A percentile compares a stretch with the other conserved stretches of the same genome.
These are phyloP conservation scores for Naja naja DNA, from an alignment of 2,113 vertebrate species.

Conservation along the genomic window DNA sequence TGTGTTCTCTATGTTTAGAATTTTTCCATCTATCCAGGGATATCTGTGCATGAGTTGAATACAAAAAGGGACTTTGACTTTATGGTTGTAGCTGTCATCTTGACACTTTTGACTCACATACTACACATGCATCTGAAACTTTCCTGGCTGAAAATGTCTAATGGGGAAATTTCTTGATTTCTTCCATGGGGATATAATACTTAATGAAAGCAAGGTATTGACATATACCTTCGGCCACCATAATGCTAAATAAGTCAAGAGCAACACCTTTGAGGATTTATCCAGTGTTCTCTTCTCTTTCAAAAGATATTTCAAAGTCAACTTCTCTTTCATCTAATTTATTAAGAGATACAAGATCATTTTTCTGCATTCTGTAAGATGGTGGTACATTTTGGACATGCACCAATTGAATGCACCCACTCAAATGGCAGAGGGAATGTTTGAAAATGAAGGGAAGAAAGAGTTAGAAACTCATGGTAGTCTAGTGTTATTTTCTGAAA, in stretches of 20 bases:
- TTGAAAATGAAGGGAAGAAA: background rate
- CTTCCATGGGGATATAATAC: background rate
- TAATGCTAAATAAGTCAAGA: background rate
- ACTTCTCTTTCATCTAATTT: background rate
- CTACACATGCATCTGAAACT: background rate
- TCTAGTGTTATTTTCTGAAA: background rate
- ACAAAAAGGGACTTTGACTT: background rate
- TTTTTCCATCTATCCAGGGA: background rate
- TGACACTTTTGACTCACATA: background rate
- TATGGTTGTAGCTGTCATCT: background rate
- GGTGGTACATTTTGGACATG: background rate
- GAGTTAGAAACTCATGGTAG: background rate
- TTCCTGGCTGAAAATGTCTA: background rate
- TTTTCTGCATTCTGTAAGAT: background rate
- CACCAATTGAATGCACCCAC: background rate
- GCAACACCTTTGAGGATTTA: background rate
- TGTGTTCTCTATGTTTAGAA: background rate
- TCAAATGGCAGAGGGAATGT: background rate
- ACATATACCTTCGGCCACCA: too few species aligned
- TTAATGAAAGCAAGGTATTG: background rate
- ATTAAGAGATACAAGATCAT: background rate
- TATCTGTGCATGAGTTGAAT: background rate
- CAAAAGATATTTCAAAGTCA: background rate
- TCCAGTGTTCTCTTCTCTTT: background rate
- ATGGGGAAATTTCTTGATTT: background rate